Base-by-base conservation (phyloP, 1,140 invertebrate genomes). In the Megalopta genalis region DNA sequence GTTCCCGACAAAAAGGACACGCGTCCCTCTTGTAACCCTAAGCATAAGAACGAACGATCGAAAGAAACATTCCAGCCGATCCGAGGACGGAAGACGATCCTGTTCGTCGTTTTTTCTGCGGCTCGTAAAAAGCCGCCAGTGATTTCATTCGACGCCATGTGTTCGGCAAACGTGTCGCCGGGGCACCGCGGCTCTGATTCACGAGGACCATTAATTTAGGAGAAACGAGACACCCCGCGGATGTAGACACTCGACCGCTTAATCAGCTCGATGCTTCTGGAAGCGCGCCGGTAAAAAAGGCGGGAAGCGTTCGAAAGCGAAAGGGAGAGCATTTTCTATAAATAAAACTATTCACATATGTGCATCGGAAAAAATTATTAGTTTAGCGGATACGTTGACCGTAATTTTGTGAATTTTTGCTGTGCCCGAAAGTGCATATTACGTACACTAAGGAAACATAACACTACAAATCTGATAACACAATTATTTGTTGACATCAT, bases 211-310 rank as follows among this genome's bases (percentile, higher is more conserved):
- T 85, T 85, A 85, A 86, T 86, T 85, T 76, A 76, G 75, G 27
- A 18, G 83, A 59, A 76, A 70, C 73, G 66, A 81, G 73, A 21
- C 71, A 16, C 37, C 57, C 21, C 59, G 62, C 76, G 83, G 80
- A 85, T 85, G 80, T 75, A 37, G 79, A 86, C 67, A 82, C 83
- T 82, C 83, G 83, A 79, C 60, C 83, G 75, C 75, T 79, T 86
- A 85, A 86, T 82, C 85, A 86, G 71, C 71, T 79, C 70, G 71
- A 74, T 74, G 73, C 62, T 79, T 78, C 57, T 66, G 60, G 42
- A 60, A 75, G n/a, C 9, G 39, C 39, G 39, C 37, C 8, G n/a
- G n/a, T n/a, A 32, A 32, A 32, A 32, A 32, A 32, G 32, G 32
- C 32, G 32, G 32, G 32, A 32, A 32, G 32, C 32, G 32, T 32